Evolutionary conservation across 2,888 invertebrate genomes (phyloP).

Genomic region (Eristalis tenax): DNA sequence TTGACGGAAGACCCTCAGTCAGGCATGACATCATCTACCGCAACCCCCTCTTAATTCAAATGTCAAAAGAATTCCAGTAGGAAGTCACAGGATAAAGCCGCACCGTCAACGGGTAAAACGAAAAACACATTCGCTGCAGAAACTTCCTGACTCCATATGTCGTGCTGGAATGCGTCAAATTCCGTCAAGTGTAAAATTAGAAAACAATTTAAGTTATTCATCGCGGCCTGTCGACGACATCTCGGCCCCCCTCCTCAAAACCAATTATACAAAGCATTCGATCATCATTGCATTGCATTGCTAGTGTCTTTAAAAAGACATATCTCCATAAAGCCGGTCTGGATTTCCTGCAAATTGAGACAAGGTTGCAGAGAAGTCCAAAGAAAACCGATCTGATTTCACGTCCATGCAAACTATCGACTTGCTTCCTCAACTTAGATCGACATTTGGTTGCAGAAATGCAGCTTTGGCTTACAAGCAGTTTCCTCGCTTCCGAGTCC

Average conservation of each 20-base stretch:
- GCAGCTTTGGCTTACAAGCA: neutral
- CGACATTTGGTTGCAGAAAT: neutral
- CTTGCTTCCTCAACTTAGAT: conserved; percentile 7
- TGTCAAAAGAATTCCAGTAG: too few species aligned
- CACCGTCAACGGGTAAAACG: neutral
- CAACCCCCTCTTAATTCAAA: too few species aligned
- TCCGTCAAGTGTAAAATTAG: neutral
- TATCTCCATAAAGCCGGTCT: neutral
- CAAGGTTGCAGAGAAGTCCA: neutral
- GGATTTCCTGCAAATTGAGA: neutral
- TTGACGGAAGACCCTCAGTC: too few species aligned
- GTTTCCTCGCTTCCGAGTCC: conserved; percentile 7
- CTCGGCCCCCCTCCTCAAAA: neutral
- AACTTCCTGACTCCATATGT: neutral
- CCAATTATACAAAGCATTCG: neutral
- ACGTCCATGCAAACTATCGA: neutral
- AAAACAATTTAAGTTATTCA: neutral
- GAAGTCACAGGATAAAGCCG: neutral
- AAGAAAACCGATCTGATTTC: neutral
- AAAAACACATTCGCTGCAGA: neutral
- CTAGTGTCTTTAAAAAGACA: neutral
- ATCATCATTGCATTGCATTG: neutral
- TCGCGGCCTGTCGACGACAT: neutral
- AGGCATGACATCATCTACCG: too few species aligned
- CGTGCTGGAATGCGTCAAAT: neutral